Evolutionary conservation across 2,888 invertebrate genomes (phyloP).

Genomic region (Ophion ellenae): DNA sequence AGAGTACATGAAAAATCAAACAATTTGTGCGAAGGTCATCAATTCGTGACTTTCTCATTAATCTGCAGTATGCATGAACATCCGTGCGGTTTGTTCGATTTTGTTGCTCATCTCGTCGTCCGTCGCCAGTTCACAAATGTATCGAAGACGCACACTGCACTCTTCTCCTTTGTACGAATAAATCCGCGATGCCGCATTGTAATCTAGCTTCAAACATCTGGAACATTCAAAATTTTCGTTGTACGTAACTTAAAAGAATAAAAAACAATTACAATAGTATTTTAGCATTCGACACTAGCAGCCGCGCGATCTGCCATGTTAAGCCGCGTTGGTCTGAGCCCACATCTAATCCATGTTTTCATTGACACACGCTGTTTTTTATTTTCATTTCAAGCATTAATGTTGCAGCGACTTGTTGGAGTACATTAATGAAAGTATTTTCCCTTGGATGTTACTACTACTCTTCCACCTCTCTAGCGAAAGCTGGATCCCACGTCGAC

Average conservation of each 20-base stretch:
- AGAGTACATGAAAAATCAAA: background rate
- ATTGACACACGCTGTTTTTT: no score
- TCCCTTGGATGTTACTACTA: no score
- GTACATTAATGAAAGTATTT: no score
- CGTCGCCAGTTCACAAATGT: constrained; percentile 88
- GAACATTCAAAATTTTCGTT: background rate
- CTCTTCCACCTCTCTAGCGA: no score
- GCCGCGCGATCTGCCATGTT: no score
- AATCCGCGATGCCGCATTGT: constrained; percentile 86
- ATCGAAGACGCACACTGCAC: constrained; percentile 88
- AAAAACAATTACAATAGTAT: background rate
- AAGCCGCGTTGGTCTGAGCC: no score
- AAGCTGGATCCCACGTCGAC: no score
- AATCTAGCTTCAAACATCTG: constrained; percentile 89
- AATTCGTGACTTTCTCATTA: background rate
- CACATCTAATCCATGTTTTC: no score
- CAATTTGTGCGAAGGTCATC: background rate
- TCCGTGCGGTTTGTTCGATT: constrained; percentile 76
- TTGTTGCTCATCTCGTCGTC: constrained; percentile 80
- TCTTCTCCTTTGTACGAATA: constrained; percentile 90
- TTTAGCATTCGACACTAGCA: background rate
- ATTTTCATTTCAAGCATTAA: no score
- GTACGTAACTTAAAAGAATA: background rate
- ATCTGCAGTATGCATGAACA: background rate
- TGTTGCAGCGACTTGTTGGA: no score